Conservation (phyloP, 2,888 invertebrate genomes). For the Microctonus brassicae region DNA sequence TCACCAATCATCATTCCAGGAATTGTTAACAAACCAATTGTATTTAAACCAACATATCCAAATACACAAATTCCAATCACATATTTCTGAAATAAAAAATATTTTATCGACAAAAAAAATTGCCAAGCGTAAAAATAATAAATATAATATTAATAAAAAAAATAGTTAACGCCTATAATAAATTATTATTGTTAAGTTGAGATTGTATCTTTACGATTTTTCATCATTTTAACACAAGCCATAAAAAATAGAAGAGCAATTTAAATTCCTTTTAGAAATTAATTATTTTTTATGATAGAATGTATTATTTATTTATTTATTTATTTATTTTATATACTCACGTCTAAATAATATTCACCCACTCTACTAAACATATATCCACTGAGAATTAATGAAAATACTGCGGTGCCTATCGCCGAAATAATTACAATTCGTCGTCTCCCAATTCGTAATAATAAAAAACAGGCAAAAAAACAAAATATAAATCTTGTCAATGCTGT, state of each 20-base stretch:
- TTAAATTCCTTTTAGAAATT: too few relatives aligned
- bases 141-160: neutral
- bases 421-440: slow-evolving; percentile 77
- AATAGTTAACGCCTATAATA: neutral
- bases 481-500: slow-evolving; percentile 78
- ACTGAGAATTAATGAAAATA: slow-evolving; percentile 76
- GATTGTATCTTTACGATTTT: too few relatives aligned
- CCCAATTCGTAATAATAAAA: slow-evolving; percentile 76
- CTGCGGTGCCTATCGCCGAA: slow-evolving; percentile 78
- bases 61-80: slow-evolving; percentile 72
- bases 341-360: slow-evolving; percentile 61
- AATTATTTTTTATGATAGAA: too few relatives aligned
- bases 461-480: slow-evolving; percentile 78
- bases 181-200: neutral
- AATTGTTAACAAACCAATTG: slow-evolving; percentile 80
- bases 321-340: slow-evolving; percentile 39
- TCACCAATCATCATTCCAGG: slow-evolving; percentile 84
- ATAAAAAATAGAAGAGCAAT: too few relatives aligned
- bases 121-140: neutral
- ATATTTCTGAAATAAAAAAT: slow-evolving; percentile 56
- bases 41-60: slow-evolving; percentile 82
- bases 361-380: slow-evolving; percentile 69
- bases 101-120: neutral
- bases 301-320: neutral
- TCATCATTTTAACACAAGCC: too few relatives aligned